phyloP scores from a whole-genome alignment of 2,113 vertebrate species.

The Petroica traversi region DNA sequence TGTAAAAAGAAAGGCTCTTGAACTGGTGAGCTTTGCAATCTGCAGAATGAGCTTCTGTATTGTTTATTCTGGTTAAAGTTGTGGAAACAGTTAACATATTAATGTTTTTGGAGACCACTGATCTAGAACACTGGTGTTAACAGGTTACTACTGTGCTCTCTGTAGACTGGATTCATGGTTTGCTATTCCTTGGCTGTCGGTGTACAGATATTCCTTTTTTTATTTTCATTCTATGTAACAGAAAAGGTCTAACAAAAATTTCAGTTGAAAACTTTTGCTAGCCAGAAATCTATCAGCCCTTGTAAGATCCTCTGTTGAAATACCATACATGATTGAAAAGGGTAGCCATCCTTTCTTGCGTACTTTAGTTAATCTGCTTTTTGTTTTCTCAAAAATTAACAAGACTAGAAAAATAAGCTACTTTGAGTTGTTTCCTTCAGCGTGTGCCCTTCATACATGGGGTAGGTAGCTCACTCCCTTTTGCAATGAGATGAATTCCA shows the following conservation, averaged over 20 bases:
- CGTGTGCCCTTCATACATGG: not conserved
- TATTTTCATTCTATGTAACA: not conserved
- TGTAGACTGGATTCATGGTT: not conserved
- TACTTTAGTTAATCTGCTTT: not conserved
- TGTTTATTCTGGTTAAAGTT: not conserved
- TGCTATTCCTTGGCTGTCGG: not conserved
- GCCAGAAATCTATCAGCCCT: not conserved
- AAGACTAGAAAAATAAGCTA: not conserved
- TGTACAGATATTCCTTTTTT: not conserved
- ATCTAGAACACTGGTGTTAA: not conserved
- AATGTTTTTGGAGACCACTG: not conserved
- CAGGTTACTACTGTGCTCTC: not conserved
- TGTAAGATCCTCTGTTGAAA: not conserved
- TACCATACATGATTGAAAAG: not conserved
- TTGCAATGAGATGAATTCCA: not conserved
- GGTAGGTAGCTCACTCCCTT: not conserved
- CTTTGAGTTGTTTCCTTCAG: not conserved
- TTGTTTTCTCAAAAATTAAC: not conserved
- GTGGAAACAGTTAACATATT: not conserved
- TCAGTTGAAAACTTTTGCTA: not conserved
- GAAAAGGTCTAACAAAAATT: not conserved
- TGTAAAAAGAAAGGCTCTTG: not conserved
- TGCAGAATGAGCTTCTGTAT: not conserved
- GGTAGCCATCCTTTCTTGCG: not conserved
- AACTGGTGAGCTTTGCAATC: not conserved